A percentile compares a stretch with the other conserved stretches of the same genome.
Conservation (phyloP, 2,797 vertebrate genomes). For the Buphagus erythrorhynchus region DNA sequence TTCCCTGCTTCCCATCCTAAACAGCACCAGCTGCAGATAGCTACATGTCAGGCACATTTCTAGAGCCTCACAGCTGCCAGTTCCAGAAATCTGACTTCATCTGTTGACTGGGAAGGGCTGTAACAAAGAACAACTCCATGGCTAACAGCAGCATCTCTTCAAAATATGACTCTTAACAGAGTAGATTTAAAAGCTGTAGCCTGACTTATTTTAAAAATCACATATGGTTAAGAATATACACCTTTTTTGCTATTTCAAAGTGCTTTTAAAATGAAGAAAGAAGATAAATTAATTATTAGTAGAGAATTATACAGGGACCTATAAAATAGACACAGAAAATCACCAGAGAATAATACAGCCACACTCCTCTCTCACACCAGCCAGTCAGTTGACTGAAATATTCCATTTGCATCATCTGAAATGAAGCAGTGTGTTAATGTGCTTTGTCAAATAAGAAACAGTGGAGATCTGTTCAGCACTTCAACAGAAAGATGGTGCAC, state of each 20-base stretch:
- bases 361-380: neutral
- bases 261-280: neutral
- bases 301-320: neutral
- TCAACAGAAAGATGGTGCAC: neutral
- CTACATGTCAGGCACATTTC: neutral
- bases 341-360: neutral
- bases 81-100: neutral
- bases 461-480: neutral
- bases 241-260: neutral
- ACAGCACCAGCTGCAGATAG: neutral
- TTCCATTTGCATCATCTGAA: slow-evolving; percentile 4
- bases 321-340: neutral
- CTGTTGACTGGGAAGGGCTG: neutral
- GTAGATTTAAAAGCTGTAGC: neutral
- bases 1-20: neutral
- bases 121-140: neutral
- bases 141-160: neutral
- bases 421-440: neutral
- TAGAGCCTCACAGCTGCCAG: neutral
- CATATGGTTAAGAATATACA: neutral
- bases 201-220: neutral
- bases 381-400: neutral
- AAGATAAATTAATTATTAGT: neutral
- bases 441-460: neutral
- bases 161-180: neutral